Base-by-base conservation (phyloP, 2,888 invertebrate genomes). In the Machimus rusticus region DNA sequence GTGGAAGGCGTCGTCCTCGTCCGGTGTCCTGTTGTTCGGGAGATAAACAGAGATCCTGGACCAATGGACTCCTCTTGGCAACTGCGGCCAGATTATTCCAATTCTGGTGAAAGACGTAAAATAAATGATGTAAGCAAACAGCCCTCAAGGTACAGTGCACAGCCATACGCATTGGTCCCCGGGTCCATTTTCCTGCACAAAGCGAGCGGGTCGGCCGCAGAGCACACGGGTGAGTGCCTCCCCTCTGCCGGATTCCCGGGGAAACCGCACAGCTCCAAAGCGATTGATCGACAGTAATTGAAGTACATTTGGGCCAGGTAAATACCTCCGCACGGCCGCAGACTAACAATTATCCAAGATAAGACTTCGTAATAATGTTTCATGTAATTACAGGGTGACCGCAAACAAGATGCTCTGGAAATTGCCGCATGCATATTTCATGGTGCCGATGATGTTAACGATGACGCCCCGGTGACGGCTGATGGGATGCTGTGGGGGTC, bases 231-330 rank as follows among this genome's bases (percentile, higher is more conserved):
- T 8, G 46, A 51, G 46, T n/a, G 46, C 46, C 51, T n/a, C n/a
- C 51, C 51, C 19, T 51, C 51, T 51, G 19, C n/a, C 51, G 51
- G 51, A 51, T 51, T 51, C 51, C 51, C 51, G 51, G 51, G 46
- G n/a, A 51, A 34, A 34, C 39, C 57, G 37, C 39, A 39, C 37
- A 37, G 39, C 16, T 66, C 19, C 23, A 84, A 79, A 43, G 66
- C 82, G 82, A 84, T 84, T 84, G 82, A 84, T 84, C 82, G 82
- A 84, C 82, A 66, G 66, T 84, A 84, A 84, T 66, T 84, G 57
- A 39, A 79, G 82, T 37, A 84, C 12, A 84, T 66, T 84, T 19
- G 82, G 82, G 57, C 66, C 66, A 66, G 66, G 82, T 84, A 84
- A 84, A 84, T 84, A 66, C 66, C 34, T 23, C 5, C 28, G n/a